A percentile compares a stretch with the other conserved stretches of the same genome.
phyloP scores from a whole-genome alignment of 2,888 invertebrate species.

The Caenorhabditis imperialis region DNA sequence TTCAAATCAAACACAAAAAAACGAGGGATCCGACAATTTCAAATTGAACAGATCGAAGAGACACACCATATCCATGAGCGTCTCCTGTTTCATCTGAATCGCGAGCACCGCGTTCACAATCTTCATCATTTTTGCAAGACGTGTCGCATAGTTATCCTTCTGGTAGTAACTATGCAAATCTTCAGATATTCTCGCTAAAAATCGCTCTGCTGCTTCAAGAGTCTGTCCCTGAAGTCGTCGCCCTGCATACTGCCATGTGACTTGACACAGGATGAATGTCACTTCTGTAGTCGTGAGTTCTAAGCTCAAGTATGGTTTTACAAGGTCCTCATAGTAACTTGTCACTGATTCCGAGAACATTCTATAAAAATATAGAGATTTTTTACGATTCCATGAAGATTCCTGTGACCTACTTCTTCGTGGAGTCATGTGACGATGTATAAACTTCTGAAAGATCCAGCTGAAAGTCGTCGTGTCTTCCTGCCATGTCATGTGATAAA shows the following conservation, averaged over 20 bases:
- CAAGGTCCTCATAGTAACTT: constrained; percentile 15
- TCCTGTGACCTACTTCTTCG: background rate
- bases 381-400: too few species aligned
- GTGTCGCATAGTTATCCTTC: constrained; percentile 16
- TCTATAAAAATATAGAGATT: constrained; percentile 1
- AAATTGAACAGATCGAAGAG: constrained; percentile 25
- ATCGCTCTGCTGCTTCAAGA: constrained; percentile 10
- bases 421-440: background rate
- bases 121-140: constrained; percentile 24
- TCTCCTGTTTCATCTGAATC: constrained; percentile 19
- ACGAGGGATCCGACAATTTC: constrained; percentile 9
- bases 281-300: constrained; percentile 5
- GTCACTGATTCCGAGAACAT: background rate
- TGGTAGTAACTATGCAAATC: constrained; percentile 27
- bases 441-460: constrained; percentile 3
- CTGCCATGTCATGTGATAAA: background rate
- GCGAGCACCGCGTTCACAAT: constrained; percentile 33
- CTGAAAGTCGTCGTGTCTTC: background rate
- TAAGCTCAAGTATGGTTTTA: constrained; percentile 12
- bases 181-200: constrained; percentile 27
- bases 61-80: constrained; percentile 16
- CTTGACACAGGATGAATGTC: constrained; percentile 17
- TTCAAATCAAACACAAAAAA: too few species aligned
- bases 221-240: constrained; percentile 36
- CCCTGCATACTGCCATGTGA: constrained; percentile 28